These are phyloP conservation scores for Synanthedon tipuliformis DNA, from an alignment of 2,888 invertebrate species.

Conservation along the genomic window DNA sequence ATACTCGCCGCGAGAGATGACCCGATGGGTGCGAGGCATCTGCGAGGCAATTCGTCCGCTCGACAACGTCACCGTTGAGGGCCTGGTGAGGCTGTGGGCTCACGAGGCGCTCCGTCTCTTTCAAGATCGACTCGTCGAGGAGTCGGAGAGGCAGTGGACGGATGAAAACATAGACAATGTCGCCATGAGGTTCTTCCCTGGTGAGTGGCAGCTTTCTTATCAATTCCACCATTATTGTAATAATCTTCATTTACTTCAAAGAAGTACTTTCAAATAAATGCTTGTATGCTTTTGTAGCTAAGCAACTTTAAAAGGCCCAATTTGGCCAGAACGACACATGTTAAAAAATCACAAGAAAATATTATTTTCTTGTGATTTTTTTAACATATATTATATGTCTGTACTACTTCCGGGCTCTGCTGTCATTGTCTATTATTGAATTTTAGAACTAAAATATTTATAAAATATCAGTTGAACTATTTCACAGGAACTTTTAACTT, in stretches of 20 bases:
- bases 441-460: neutral
- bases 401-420: too few species aligned
- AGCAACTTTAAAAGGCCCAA: too few species aligned
- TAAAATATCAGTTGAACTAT: neutral
- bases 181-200: constrained; percentile 94
- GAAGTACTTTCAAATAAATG: neutral
- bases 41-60: constrained; percentile 97
- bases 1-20: constrained; percentile 99
- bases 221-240: too few species aligned
- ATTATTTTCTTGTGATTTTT: too few species aligned
- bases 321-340: too few species aligned
- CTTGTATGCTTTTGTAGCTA: too few species aligned
- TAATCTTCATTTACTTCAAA: neutral
- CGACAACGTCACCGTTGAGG: constrained; percentile 92
- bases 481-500: too few species aligned
- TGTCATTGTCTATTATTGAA: too few species aligned
- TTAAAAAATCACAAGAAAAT: too few species aligned
- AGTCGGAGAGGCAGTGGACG: constrained; percentile 96
- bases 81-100: constrained; percentile 97
- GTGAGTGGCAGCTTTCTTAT: constrained; percentile 26
- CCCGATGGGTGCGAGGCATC: constrained; percentile 98
- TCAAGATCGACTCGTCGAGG: constrained; percentile 95
- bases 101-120: constrained; percentile 98
- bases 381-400: too few species aligned
- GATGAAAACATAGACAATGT: constrained; percentile 96